A percentile compares a stretch with the other conserved stretches of the same genome.
Evolutionary conservation across 2,797 vertebrate genomes (phyloP).

Genomic region (Euthynnus affinis): DNA sequence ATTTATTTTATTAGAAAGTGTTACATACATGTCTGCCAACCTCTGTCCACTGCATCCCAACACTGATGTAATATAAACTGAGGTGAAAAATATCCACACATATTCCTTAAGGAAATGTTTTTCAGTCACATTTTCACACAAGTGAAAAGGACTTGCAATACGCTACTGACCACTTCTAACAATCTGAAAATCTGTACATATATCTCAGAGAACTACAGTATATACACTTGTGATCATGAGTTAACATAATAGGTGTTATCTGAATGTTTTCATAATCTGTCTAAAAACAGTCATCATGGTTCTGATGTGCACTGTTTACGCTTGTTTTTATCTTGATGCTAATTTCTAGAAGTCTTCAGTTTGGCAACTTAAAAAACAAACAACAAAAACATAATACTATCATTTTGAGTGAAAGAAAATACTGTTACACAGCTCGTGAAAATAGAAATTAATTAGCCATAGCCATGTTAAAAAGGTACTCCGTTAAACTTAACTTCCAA

Average conservation of each 20-base stretch:
- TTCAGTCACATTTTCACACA: conserved; percentile 73
- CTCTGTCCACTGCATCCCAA: conserved; percentile 73
- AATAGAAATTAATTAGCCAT: conserved; percentile 57
- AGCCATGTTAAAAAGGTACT: conserved; percentile 61
- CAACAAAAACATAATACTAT: conserved; percentile 59
- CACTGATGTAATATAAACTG: conserved; percentile 72
- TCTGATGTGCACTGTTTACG: conserved; percentile 47
- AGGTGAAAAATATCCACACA: conserved; percentile 73
- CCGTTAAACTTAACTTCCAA: conserved; percentile 88
- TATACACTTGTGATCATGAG: conserved; percentile 64
- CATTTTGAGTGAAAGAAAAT: conserved; percentile 68
- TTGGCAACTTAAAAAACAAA: conserved; percentile 74
- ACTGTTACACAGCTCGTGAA: conserved; percentile 64
- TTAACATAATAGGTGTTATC: conserved; percentile 45
- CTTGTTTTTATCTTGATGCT: conserved; percentile 58
- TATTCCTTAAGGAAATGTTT: conserved; percentile 62
- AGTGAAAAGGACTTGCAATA: conserved; percentile 72
- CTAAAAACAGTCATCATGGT: conserved; percentile 40
- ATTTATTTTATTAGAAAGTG: conserved; percentile 80
- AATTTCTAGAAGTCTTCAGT: conserved; percentile 59
- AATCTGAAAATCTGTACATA: conserved; percentile 79
- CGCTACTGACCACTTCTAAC: conserved; percentile 75
- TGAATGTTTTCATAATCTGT: conserved; percentile 40
- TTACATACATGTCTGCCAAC: conserved; percentile 79
- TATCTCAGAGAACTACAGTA: conserved; percentile 64